These are phyloP conservation scores for Pontoporia blainvillei DNA, from an alignment of 2,113 vertebrate species.

Conservation along the genomic window DNA sequence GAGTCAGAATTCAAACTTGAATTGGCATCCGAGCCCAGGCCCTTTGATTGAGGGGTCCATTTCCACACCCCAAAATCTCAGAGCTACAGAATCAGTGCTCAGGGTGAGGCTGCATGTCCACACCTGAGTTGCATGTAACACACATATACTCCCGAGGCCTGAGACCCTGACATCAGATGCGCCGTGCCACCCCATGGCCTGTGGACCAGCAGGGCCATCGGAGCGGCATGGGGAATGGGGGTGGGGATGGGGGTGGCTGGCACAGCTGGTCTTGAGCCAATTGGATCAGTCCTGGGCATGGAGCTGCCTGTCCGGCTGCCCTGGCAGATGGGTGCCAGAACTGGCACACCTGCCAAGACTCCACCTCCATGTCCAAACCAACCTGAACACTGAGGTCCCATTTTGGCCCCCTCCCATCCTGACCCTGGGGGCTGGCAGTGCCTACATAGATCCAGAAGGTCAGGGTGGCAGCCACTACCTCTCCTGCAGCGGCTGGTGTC, in stretches of 20 bases:
- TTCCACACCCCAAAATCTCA: background rate
- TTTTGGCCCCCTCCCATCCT: background rate
- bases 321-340: slow-evolving; percentile 52
- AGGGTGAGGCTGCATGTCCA: background rate
- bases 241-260: background rate
- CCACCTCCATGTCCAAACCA: slow-evolving; percentile 27
- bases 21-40: background rate
- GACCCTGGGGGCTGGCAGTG: background rate
- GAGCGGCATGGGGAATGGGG: background rate
- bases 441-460: slow-evolving; percentile 8
- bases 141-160: background rate
- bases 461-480: background rate
- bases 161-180: background rate
- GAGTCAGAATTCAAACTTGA: background rate
- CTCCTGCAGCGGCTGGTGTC: background rate
- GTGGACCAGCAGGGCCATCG: background rate
- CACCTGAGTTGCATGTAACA: background rate
- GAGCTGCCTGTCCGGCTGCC: slow-evolving; percentile 23
- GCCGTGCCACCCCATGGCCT: background rate
- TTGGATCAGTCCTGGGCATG: slow-evolving; percentile 19
- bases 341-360: slow-evolving; percentile 48
- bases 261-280: slow-evolving; percentile 41
- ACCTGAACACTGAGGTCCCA: slow-evolving; percentile 16
- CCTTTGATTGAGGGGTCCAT: background rate
- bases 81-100: background rate